phyloP scores from a whole-genome alignment of 2,888 invertebrate species.

The Rambutsinella grinnellia region DNA sequence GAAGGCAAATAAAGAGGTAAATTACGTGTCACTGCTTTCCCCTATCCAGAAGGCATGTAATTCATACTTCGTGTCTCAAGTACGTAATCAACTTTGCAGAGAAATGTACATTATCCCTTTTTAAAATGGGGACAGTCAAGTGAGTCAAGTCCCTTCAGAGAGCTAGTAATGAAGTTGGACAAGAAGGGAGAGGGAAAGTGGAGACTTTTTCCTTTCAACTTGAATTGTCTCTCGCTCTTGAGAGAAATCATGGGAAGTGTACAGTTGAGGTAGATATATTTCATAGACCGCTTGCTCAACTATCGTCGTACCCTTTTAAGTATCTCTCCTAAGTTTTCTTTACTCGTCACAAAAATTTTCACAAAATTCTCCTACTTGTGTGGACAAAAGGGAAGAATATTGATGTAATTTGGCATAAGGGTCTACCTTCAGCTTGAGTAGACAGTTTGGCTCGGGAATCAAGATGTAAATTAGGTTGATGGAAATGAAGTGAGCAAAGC shows the following conservation, averaged over 20 bases:
- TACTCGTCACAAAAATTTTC: not conserved
- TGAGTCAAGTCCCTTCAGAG: conserved; percentile 8
- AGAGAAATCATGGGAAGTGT: conserved; percentile 9
- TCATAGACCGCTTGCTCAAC: conserved; percentile 11
- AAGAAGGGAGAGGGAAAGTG: not conserved
- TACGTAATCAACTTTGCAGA: conserved; percentile 36
- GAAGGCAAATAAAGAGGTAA: conserved; percentile 45
- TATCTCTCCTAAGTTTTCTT: not conserved
- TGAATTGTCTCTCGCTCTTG: not conserved
- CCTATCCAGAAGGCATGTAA: conserved; percentile 40
- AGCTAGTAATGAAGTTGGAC: conserved; percentile 34
- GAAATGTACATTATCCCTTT: conserved; percentile 13
- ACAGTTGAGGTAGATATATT: too few species aligned
- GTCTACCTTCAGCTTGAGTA: not conserved
- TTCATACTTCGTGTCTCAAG: conserved; percentile 32
- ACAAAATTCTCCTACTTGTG: not conserved
- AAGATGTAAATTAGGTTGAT: conserved; percentile 47
- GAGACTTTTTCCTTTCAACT: not conserved
- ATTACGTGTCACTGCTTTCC: conserved; percentile 38
- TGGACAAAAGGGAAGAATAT: not conserved
- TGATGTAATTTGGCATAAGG: conserved; percentile 33
- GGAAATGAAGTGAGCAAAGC: conserved; percentile 23
- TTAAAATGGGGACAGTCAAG: conserved; percentile 12
- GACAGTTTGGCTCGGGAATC: conserved; percentile 11
- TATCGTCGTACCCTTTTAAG: not conserved